These are phyloP conservation scores for Drosophila watanabei DNA, from an alignment of 1,140 invertebrate genomes.

Conservation along the genomic window DNA sequence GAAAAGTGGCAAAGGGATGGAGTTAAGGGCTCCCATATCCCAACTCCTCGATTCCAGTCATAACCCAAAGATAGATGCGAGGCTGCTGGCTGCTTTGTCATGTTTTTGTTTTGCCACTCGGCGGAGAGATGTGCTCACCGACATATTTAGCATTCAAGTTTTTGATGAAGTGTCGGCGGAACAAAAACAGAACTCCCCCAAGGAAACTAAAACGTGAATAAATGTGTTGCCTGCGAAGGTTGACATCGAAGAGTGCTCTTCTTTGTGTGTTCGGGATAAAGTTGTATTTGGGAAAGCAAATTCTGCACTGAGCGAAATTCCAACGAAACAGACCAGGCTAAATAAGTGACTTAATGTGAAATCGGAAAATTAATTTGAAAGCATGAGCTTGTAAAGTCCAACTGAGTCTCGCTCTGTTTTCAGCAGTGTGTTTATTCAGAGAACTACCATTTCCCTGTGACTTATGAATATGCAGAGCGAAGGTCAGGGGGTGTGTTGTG, in stretches of 20 bases:
- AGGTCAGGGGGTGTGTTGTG: conserved; percentile 23
- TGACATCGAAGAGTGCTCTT: conserved; percentile 28
- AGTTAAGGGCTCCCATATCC: conserved; percentile 5
- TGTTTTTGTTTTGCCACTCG: conserved; percentile 56
- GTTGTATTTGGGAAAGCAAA: conserved; percentile 6
- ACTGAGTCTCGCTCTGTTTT: not conserved
- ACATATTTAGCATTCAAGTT: conserved; percentile 68
- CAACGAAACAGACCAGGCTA: not conserved
- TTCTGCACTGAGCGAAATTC: not conserved
- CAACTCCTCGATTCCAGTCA: not conserved
- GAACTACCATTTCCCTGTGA: conserved; percentile 26
- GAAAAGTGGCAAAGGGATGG: conserved; percentile 11
- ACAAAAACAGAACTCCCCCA: conserved; percentile 45
- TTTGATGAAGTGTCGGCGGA: conserved; percentile 59
- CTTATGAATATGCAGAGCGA: conserved; percentile 55
- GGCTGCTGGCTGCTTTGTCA: conserved; percentile 30
- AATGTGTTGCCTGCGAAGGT: conserved; percentile 22
- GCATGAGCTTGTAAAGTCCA: not conserved
- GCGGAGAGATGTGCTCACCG: conserved; percentile 37
- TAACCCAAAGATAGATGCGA: conserved; percentile 9
- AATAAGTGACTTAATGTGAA: not conserved
- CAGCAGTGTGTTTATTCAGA: not conserved
- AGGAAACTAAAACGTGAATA: conserved; percentile 49
- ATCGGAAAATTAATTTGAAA: not conserved
- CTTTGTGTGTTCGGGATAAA: conserved; percentile 5